These are phyloP conservation scores for Boulengeromyrus knoepffleri DNA, from an alignment of 2,113 vertebrate species.

Conservation along the genomic window DNA sequence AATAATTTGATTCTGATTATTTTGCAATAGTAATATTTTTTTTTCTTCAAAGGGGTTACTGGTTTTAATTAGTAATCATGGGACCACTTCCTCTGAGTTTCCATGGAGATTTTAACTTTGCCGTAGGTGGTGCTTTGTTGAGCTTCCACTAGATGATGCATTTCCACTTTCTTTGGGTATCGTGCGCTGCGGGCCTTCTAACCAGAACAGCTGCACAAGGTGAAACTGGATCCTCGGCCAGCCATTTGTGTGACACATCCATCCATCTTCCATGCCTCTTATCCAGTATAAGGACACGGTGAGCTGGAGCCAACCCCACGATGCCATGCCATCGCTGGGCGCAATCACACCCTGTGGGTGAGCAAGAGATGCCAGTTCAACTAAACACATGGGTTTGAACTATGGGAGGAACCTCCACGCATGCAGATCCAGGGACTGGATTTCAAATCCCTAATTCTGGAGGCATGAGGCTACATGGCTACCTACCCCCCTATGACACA, in stretches of 20 bases:
- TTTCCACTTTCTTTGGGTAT: background rate
- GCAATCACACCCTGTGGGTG: background rate
- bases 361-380: background rate
- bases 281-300: background rate
- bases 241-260: background rate
- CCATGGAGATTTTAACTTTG: slow-evolving; percentile 8
- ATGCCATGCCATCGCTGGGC: background rate
- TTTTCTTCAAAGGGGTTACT: background rate
- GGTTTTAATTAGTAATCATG: slow-evolving; percentile 1
- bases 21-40: background rate
- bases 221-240: background rate
- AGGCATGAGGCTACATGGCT: background rate
- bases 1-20: background rate
- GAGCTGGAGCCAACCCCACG: background rate
- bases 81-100: background rate
- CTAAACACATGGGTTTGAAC: background rate
- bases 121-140: background rate
- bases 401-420: background rate
- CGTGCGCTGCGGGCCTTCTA: too few relatives aligned
- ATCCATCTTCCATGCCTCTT: background rate
- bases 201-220: background rate
- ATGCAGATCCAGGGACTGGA: background rate
- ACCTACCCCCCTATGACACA: background rate
- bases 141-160: background rate
- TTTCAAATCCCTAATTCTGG: background rate